phyloP scores from a whole-genome alignment of 2,888 invertebrate genomes.

The Harpalus rubripes region DNA sequence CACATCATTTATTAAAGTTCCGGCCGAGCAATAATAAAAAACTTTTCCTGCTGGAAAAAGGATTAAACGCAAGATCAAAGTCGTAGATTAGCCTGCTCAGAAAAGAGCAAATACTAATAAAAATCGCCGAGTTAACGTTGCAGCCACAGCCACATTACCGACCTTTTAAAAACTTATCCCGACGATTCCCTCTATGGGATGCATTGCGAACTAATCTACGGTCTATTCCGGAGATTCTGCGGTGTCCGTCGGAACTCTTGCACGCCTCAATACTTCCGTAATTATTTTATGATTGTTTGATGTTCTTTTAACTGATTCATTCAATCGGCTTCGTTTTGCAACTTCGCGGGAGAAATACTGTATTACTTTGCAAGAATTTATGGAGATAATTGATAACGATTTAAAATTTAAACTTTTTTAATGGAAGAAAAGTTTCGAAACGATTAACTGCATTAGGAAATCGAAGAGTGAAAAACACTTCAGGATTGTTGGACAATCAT shows the following conservation, averaged over 20 bases:
- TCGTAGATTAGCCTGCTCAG: constrained; percentile 54
- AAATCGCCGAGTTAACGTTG: constrained; percentile 44
- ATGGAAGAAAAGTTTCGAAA: background rate
- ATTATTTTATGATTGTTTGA: constrained; percentile 49
- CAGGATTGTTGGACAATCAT: background rate
- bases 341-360: background rate
- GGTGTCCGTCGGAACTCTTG: constrained; percentile 41
- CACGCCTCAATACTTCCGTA: constrained; percentile 19
- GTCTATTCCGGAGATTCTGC: constrained; percentile 48
- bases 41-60: constrained; percentile 17
- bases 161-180: constrained; percentile 47
- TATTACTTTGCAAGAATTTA: constrained; percentile 3
- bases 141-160: constrained; percentile 20
- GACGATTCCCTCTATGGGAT: constrained; percentile 31
- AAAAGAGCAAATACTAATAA: constrained; percentile 65
- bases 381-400: background rate
- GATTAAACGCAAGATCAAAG: constrained; percentile 62
- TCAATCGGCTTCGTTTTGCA: background rate
- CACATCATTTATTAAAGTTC: constrained; percentile 41
- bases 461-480: background rate
- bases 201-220: constrained; percentile 38
- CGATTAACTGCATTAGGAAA: background rate
- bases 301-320: constrained; percentile 49
- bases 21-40: constrained; percentile 45
- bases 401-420: background rate